Conservation (phyloP, 1,140 invertebrate genomes). For the Philopotamus ludificatus region DNA sequence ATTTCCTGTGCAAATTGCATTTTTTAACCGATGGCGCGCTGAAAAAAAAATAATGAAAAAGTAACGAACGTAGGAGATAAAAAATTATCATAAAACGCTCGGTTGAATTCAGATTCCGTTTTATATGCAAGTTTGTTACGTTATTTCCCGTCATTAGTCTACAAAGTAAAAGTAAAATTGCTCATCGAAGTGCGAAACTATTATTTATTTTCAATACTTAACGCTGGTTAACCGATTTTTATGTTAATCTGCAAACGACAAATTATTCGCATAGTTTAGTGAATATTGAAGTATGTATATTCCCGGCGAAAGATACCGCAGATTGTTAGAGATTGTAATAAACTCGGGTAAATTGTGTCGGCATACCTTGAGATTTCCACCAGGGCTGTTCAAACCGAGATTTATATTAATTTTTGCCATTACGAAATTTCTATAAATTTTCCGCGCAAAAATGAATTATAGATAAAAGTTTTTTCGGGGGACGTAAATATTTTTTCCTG, state of each 20-base stretch:
- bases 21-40: no score
- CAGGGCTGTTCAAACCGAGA: not conserved
- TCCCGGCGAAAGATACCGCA: not conserved
- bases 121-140: not conserved
- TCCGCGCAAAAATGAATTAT: not conserved
- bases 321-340: slow-evolving; percentile 9
- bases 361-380: not conserved
- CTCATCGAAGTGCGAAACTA: no score
- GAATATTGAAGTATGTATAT: not conserved
- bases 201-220: not conserved
- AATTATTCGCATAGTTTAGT: not conserved
- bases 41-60: no score
- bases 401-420: not conserved
- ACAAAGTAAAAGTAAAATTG: no score
- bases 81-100: not conserved
- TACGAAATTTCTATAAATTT: not conserved
- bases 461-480: not conserved
- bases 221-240: not conserved
- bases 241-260: not conserved
- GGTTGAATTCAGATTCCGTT: not conserved
- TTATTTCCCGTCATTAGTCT: not conserved
- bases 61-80: not conserved
- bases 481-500: not conserved
- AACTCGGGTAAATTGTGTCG: slow-evolving; percentile 2
- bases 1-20: not conserved